Evolutionary conservation across 2,113 vertebrate genomes (phyloP).

Genomic region (Diphyllodes magnificus): DNA sequence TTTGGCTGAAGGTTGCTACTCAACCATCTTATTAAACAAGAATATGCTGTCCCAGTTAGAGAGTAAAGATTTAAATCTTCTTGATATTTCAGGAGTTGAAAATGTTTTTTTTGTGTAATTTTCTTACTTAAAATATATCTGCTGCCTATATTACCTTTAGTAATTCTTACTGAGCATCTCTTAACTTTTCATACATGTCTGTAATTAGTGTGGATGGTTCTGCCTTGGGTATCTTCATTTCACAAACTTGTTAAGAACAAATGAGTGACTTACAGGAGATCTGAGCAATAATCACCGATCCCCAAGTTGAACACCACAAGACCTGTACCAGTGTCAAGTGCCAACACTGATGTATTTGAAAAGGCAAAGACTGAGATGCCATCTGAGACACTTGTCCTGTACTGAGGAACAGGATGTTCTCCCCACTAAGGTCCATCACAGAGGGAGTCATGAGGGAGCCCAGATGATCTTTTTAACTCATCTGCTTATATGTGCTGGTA

Average conservation of each 20-base stretch:
- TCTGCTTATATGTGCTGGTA: not conserved
- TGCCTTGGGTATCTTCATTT: not conserved
- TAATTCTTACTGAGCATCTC: not conserved
- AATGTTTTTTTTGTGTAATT: not conserved
- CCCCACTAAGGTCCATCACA: slow-evolving; percentile 32
- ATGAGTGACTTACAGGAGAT: slow-evolving; percentile 27
- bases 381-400: not conserved
- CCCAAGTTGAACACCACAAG: not conserved
- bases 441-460: slow-evolving; percentile 24
- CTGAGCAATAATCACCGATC: slow-evolving; percentile 19
- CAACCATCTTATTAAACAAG: not conserved
- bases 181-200: not conserved
- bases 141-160: not conserved
- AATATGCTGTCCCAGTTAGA: not conserved
- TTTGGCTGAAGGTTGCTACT: not conserved
- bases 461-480: slow-evolving; percentile 36
- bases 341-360: slow-evolving; percentile 43
- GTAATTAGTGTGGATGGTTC: not conserved
- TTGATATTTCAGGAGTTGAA: not conserved
- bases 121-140: not conserved
- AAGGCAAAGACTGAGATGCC: slow-evolving; percentile 41
- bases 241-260: slow-evolving; percentile 29
- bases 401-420: slow-evolving; percentile 20
- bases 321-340: slow-evolving; percentile 35
- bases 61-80: not conserved